These are phyloP conservation scores for Amphilophus citrinellus DNA, from an alignment of 2,113 vertebrate genomes.

Conservation along the genomic window DNA sequence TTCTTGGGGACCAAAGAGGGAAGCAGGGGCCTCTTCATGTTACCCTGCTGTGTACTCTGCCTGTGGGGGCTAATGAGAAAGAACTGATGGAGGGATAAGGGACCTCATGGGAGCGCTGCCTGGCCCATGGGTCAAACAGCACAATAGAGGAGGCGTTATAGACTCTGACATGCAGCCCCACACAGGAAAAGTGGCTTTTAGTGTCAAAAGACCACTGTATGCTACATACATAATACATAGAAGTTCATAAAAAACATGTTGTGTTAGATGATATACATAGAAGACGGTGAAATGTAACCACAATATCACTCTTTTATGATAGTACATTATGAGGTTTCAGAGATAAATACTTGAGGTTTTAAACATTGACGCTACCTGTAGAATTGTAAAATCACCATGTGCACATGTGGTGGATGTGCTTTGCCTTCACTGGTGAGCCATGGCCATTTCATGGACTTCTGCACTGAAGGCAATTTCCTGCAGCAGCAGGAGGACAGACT, in stretches of 20 bases:
- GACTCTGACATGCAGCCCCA: constrained; percentile 70
- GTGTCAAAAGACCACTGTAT: constrained; percentile 59
- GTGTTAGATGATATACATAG: neutral
- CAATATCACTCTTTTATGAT: neutral
- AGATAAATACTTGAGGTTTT: neutral
- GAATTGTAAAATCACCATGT: constrained; percentile 45
- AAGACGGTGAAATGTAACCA: neutral
- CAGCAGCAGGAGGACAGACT: constrained; percentile 79
- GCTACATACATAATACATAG: constrained; percentile 56
- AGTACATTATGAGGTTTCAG: neutral
- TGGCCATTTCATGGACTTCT: constrained; percentile 73
- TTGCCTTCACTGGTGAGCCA: constrained; percentile 46
- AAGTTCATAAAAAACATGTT: constrained; percentile 21
- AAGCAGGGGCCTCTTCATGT: constrained; percentile 56
- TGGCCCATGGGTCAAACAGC: constrained; percentile 77
- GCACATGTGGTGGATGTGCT: constrained; percentile 29
- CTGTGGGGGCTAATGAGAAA: constrained; percentile 79
- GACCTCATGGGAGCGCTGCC: constrained; percentile 73
- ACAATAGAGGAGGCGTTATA: constrained; percentile 78
- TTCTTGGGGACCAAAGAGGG: constrained; percentile 58
- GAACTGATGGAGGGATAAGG: constrained; percentile 78
- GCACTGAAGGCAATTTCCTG: constrained; percentile 83
- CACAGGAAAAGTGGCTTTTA: constrained; percentile 73
- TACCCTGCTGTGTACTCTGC: constrained; percentile 65
- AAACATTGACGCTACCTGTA: constrained; percentile 53